These are phyloP conservation scores for Caenorhabditis remanei DNA, from an alignment of 1,140 invertebrate species.

Conservation along the genomic window DNA sequence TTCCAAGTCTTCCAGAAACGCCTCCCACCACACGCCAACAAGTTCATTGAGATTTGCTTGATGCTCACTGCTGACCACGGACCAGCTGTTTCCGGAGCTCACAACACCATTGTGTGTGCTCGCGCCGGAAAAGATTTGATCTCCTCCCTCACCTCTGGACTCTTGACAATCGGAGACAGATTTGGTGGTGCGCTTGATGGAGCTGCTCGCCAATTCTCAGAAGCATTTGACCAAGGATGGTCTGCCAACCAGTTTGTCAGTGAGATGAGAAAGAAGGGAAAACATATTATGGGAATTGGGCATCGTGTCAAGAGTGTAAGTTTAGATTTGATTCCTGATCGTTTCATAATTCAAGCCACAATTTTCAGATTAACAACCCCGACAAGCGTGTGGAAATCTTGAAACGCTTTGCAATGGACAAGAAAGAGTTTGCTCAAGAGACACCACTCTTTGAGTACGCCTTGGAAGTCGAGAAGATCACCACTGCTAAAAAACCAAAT, in stretches of 20 bases:
- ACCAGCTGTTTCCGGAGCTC: slow-evolving; percentile 96
- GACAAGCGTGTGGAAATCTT: slow-evolving; percentile 96
- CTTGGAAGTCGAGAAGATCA: slow-evolving; percentile 97
- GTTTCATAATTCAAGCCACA: not conserved
- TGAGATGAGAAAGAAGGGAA: slow-evolving; percentile 93
- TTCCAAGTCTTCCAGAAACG: slow-evolving; percentile 81
- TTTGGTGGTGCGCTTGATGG: slow-evolving; percentile 98
- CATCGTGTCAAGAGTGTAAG: slow-evolving; percentile 92
- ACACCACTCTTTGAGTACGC: slow-evolving; percentile 94
- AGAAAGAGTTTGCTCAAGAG: slow-evolving; percentile 82
- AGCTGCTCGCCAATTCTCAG: slow-evolving; percentile 94
- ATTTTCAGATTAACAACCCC: slow-evolving; percentile 91
- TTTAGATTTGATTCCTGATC: not conserved
- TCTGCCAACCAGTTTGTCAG: slow-evolving; percentile 99
- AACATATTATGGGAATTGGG: slow-evolving; percentile 99
- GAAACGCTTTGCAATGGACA: slow-evolving; percentile 88
- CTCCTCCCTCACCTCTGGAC: slow-evolving; percentile 92
- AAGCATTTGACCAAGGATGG: slow-evolving; percentile 91
- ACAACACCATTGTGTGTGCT: slow-evolving; percentile 99
- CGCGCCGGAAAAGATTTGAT: slow-evolving; percentile 98
- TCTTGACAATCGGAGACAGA: slow-evolving; percentile 97
- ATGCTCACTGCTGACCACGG: slow-evolving; percentile 99
- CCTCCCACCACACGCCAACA: slow-evolving; percentile 91
- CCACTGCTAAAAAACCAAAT: slow-evolving; percentile 98
- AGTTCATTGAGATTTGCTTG: slow-evolving; percentile 98